Percentiles rank a stretch among this genome's conserved stretches.
Conservation (phyloP, 2,113 vertebrate species). For the Xenus cinereus region DNA sequence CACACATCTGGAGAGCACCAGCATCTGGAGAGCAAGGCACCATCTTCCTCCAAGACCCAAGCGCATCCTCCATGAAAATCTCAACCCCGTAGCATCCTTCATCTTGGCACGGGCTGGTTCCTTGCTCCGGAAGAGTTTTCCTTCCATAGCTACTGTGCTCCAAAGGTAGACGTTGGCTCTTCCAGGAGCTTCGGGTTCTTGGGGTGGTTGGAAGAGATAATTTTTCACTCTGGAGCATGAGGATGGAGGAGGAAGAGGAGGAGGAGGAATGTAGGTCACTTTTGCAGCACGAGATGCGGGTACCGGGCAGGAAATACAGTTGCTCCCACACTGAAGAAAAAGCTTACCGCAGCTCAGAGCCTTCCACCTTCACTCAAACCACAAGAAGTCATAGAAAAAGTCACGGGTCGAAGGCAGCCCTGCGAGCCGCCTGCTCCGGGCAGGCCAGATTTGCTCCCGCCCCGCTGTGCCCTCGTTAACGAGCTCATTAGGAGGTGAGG, state of each 20-base stretch:
- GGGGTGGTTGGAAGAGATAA: neutral
- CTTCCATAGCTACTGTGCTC: neutral
- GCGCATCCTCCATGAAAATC: neutral
- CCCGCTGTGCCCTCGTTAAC: neutral
- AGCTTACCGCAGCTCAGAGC: conserved; percentile 36
- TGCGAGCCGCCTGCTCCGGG: neutral
- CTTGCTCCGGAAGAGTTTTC: neutral
- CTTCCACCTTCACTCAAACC: conserved; percentile 66
- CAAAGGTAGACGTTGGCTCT: neutral
- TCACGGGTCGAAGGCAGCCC: conserved; percentile 29
- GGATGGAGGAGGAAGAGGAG: neutral
- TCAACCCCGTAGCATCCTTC: neutral
- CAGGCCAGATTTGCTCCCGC: neutral
- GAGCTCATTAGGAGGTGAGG: neutral
- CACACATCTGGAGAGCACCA: neutral
- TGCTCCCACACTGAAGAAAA: conserved; percentile 25
- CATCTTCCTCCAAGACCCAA: neutral
- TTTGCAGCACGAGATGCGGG: neutral
- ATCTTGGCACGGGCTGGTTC: neutral
- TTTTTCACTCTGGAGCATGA: neutral
- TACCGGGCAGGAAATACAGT: conserved; percentile 55
- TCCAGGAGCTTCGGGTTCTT: neutral
- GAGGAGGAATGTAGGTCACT: conserved; percentile 57
- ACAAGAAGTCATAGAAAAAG: conserved; percentile 53
- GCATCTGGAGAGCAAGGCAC: neutral